Base-by-base conservation (phyloP, 2,888 invertebrate species). In the Chymomyza amoena region DNA sequence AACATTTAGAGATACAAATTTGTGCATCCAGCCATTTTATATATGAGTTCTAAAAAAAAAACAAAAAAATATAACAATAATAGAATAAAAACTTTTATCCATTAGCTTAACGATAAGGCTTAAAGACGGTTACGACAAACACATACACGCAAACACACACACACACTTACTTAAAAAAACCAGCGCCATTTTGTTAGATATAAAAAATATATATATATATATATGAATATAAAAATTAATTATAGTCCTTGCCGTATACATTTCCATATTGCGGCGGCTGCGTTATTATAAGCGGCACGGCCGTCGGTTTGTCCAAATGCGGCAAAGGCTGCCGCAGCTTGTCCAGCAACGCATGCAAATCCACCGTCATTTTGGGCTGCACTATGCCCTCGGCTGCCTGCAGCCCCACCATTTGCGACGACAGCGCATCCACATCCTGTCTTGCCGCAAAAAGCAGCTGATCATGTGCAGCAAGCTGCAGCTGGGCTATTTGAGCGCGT, bases 381-480 rank as follows among this genome's bases (percentile, higher is more conserved):
- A 81, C 78, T 54, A 91, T 88, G 2, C 91, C 91, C 72, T 91
- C 91, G 36, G 90, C 90, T 6, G 91, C 91, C 66, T 91, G 91
- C 52, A 91, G 68, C 0, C 90, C 91, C 1, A 91, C 91, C 80
- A 91, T 90, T 78, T 92, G 91, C 2, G 92, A 90, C 10, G 92
- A 92, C 0, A 92, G 61, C 1, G 91, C 89, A 61, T 92, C 92
- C 18, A 92, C 92, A 66, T 90, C 90, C 79, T 92, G 92, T 1
- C 92, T 87, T 4, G 92, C 91, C 0, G 92, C 91, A 67, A 92
- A 92, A 6, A 92, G 71, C 50, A 92, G 73, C 70, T 92, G 92
- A 75, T 92, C 92, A 64, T 92, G 92, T 0, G 92, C 92, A 3
- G 92, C 91, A 67, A 92, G 70, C 77, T 92, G 92, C 3, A 92